A percentile compares a stretch with the other conserved stretches of the same genome.
These are phyloP conservation scores for Spinibarbus caldwelli DNA, from an alignment of 2,797 vertebrate genomes.

Conservation along the genomic window DNA sequence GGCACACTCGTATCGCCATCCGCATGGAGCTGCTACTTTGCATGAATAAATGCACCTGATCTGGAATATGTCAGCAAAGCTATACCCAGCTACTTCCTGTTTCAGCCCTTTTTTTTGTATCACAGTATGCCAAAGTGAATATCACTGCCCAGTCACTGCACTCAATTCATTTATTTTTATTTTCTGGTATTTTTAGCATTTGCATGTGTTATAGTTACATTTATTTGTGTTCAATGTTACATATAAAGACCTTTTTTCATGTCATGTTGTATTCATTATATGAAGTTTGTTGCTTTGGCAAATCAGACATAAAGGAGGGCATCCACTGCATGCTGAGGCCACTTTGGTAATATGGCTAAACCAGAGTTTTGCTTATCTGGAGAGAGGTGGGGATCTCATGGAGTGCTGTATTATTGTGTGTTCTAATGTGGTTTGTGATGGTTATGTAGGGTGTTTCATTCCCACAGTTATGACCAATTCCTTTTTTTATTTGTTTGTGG, in stretches of 20 bases:
- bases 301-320: neutral
- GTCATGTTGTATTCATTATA: neutral
- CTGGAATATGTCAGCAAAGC: neutral
- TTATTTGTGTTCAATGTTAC: neutral
- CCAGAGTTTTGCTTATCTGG: neutral
- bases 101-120: conserved; percentile 2
- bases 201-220: neutral
- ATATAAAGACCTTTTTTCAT: neutral
- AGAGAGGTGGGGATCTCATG: neutral
- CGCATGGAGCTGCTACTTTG: conserved; percentile 95
- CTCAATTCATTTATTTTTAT: neutral
- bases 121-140: conserved; percentile 34
- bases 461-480: neutral
- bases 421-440: conserved; percentile 26
- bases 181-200: neutral
- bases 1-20: conserved; percentile 98
- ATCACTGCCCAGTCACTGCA: conserved; percentile 13
- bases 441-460: neutral
- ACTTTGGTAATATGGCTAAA: too few species aligned
- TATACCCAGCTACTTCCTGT: neutral
- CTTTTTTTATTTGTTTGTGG: conserved; percentile 14
- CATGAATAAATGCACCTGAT: conserved; percentile 88
- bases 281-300: neutral
- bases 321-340: too few species aligned
- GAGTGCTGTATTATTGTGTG: conserved; percentile 18